phyloP scores from a whole-genome alignment of 2,113 vertebrate genomes.

The Rhombomys opimus region DNA sequence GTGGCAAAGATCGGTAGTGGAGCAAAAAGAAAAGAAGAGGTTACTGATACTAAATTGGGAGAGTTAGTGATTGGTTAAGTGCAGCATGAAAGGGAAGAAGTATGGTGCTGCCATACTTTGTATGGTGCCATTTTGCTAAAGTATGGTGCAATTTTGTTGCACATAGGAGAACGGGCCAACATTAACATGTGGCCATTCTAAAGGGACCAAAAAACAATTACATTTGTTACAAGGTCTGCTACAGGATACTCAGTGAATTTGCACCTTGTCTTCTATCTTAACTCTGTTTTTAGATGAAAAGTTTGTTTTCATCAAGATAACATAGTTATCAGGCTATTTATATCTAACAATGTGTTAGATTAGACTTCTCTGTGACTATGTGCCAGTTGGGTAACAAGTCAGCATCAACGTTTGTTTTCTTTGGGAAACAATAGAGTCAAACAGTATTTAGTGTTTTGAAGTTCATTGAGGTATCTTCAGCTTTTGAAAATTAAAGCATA shows the following conservation, averaged over 20 bases:
- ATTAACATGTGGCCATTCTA: not conserved
- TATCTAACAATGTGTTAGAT: not conserved
- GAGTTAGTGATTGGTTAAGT: not conserved
- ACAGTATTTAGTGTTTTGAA: not conserved
- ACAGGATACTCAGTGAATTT: not conserved
- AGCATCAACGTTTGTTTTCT: not conserved
- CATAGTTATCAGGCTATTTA: not conserved
- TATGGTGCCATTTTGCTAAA: too few species aligned
- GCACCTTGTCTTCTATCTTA: not conserved
- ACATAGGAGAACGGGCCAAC: not conserved
- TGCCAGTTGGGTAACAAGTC: not conserved
- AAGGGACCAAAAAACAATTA: not conserved
- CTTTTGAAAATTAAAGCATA: not conserved
- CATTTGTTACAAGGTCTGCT: not conserved
- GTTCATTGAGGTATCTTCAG: not conserved
- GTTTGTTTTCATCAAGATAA: not conserved
- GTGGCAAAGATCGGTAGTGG: not conserved
- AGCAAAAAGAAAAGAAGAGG: not conserved
- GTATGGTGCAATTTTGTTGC: not conserved
- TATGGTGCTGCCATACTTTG: not conserved
- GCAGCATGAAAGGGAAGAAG: not conserved
- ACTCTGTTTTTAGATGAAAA: not conserved
- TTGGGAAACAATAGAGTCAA: conserved; percentile 9
- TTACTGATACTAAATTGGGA: not conserved
- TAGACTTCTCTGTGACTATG: not conserved